phyloP scores from a whole-genome alignment of 2,888 invertebrate species.

The Lamproptera curius region DNA sequence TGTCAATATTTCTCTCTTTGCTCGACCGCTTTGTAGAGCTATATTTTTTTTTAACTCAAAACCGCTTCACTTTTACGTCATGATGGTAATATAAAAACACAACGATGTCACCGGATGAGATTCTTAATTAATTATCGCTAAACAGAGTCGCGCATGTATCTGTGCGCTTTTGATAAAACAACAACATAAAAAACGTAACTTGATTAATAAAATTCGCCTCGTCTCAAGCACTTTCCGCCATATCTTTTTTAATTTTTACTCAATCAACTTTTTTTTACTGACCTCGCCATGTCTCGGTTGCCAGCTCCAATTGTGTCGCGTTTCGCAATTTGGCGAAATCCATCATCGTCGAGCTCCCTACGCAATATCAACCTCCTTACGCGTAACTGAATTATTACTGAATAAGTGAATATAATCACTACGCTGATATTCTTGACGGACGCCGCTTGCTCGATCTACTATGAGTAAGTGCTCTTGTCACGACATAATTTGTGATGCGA shows the following conservation, averaged over 20 bases:
- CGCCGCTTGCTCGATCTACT: neutral
- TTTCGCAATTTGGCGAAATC: conserved; percentile 39
- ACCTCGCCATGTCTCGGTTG: conserved; percentile 30
- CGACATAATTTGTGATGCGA: conserved; percentile 11
- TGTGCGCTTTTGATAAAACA: conserved; percentile 25
- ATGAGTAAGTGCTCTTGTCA: conserved; percentile 13
- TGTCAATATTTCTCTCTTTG: conserved; percentile 17
- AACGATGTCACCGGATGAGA: no score
- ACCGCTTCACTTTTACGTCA: conserved; percentile 18
- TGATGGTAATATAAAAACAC: no score
- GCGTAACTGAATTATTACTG: neutral
- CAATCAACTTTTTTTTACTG: conserved; percentile 29
- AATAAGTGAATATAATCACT: neutral
- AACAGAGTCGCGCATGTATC: conserved; percentile 18
- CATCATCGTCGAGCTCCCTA: conserved; percentile 26
- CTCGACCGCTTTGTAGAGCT: conserved; percentile 34
- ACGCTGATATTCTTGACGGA: neutral
- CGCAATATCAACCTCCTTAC: neutral
- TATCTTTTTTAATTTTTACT: conserved; percentile 30
- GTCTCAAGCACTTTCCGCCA: conserved; percentile 37
- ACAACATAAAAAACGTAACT: conserved; percentile 20
- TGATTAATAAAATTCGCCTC: conserved; percentile 32
- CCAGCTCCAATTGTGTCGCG: conserved; percentile 34
- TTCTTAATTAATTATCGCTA: conserved; percentile 28
- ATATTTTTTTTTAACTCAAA: conserved; percentile 30